Conservation (phyloP, 2,113 vertebrate genomes). For the Dermatemys mawii region DNA sequence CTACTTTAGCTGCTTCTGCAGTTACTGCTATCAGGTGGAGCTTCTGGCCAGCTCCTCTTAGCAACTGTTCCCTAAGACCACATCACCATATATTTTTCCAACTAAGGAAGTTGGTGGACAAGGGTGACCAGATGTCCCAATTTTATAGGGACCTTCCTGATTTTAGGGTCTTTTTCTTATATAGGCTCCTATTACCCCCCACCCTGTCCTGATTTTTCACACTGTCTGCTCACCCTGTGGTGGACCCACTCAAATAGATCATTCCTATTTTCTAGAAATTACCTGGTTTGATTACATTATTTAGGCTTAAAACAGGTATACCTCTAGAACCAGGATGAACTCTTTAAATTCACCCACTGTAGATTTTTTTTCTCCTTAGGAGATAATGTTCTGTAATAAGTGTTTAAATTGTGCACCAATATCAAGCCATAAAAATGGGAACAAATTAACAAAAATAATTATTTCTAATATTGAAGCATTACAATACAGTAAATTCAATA, state of each 20-base stretch:
- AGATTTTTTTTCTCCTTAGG: not conserved
- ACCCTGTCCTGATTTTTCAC: too few species aligned
- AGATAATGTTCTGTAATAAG: not conserved
- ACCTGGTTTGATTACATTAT: constrained; percentile 42
- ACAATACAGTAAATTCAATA: not conserved
- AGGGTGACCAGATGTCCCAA: too few species aligned
- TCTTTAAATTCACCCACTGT: constrained; percentile 2
- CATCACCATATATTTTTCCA: not conserved
- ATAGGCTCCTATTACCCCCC: too few species aligned
- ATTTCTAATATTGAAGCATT: not conserved
- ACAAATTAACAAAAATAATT: not conserved
- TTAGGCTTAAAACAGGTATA: constrained; percentile 44
- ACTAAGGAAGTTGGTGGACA: not conserved
- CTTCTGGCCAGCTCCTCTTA: not conserved
- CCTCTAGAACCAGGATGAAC: constrained; percentile 14
- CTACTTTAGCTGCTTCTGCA: accelerated
- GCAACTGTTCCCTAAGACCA: constrained; percentile 23
- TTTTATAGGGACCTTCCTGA: too few species aligned
- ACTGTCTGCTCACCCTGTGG: too few species aligned
- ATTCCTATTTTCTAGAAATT: constrained; percentile 33
- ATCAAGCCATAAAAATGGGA: not conserved
- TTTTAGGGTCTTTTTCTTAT: too few species aligned
- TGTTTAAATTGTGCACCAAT: not conserved
- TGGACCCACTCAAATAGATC: not conserved
- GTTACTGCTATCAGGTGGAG: not conserved